phyloP scores from a whole-genome alignment of 1,140 invertebrate species.

The Listronotus bonariensis region DNA sequence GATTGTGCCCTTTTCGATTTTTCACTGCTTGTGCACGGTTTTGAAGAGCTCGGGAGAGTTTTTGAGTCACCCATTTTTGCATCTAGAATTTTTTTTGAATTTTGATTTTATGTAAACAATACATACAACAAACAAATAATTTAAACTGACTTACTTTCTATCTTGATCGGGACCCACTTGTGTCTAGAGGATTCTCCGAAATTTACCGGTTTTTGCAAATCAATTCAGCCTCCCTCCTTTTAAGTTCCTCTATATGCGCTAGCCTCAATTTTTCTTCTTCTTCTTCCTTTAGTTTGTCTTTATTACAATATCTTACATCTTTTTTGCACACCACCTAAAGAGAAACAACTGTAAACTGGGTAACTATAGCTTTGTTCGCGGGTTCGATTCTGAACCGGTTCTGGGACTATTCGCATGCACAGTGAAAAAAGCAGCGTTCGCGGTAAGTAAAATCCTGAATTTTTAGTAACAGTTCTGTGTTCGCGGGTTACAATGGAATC shows the following conservation, averaged over 20 bases:
- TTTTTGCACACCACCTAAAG: slow-evolving; percentile 3
- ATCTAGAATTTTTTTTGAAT: slow-evolving; percentile 15
- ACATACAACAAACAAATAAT: neutral
- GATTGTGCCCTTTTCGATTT: neutral
- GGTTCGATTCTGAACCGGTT: too few relatives aligned
- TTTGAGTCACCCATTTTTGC: slow-evolving; percentile 21
- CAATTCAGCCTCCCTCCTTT: neutral
- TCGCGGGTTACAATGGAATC: too few relatives aligned
- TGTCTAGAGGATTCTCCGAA: slow-evolving; percentile 6
- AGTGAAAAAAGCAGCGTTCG: too few relatives aligned
- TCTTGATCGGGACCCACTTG: slow-evolving; percentile 14
- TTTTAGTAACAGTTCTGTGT: too few relatives aligned
- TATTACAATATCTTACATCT: slow-evolving; percentile 6
- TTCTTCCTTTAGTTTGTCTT: neutral
- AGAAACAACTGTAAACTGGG: too few relatives aligned
- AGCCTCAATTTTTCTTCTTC: neutral
- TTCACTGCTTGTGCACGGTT: neutral
- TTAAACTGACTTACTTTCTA: slow-evolving; percentile 12
- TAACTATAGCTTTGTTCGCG: too few relatives aligned
- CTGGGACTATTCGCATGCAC: too few relatives aligned
- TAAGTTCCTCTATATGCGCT: neutral
- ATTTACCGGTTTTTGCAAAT: slow-evolving; percentile 5
- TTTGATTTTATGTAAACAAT: too few relatives aligned
- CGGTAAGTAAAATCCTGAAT: too few relatives aligned
- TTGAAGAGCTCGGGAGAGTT: neutral